Conservation (phyloP, 35 echinoderm and acorn worm species). For the Stichopus chloronotus region DNA sequence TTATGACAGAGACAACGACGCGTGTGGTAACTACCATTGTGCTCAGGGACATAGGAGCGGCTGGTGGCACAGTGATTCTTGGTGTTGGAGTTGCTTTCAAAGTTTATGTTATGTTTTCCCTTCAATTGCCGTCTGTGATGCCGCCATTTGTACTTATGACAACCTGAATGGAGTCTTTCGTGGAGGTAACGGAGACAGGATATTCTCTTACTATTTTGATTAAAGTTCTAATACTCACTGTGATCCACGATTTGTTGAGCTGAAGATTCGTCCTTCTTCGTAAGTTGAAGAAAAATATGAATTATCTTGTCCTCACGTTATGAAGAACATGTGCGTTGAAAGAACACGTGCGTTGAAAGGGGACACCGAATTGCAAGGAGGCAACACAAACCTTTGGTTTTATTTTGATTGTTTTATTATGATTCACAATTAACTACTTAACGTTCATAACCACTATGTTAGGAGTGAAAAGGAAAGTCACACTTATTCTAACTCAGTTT, state of each 20-base stretch:
- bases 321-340: too few species aligned
- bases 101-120: not conserved
- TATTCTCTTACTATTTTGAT: not conserved
- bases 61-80: not conserved
- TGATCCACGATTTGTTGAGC: not conserved
- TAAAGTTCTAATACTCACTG: not conserved
- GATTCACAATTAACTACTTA: too few species aligned
- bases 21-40: slow-evolving; percentile 12
- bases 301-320: too few species aligned
- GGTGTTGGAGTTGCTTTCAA: not conserved
- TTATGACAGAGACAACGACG: slow-evolving; percentile 27
- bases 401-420: too few species aligned
- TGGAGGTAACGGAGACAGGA: not conserved
- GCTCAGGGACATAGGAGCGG: not conserved
- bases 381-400: too few species aligned
- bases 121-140: not conserved
- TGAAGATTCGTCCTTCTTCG: too few species aligned
- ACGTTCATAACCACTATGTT: too few species aligned
- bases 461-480: too few species aligned
- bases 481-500: too few species aligned
- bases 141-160: not conserved
- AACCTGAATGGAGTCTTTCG: slow-evolving; percentile 34
- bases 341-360: too few species aligned
- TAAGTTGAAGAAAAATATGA: too few species aligned
- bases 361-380: too few species aligned